These are phyloP conservation scores for Toxotes jaculatrix DNA, from an alignment of 2,113 vertebrate genomes.

Conservation along the genomic window DNA sequence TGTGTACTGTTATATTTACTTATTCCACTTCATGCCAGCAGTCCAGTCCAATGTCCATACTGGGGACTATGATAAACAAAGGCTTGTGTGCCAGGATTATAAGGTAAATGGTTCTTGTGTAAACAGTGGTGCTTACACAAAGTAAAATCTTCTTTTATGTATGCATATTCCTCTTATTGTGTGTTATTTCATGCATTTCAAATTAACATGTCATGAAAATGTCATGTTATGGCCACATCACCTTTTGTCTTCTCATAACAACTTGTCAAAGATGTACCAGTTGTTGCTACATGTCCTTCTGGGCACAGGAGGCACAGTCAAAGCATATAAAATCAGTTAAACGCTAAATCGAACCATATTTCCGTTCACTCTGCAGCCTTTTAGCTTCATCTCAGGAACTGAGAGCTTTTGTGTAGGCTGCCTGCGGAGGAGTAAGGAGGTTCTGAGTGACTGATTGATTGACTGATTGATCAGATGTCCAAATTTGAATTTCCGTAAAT, in stretches of 20 bases:
- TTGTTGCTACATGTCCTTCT: not conserved
- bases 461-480: not conserved
- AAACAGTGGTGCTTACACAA: conserved; percentile 27
- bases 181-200: not conserved
- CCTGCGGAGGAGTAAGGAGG: not conserved
- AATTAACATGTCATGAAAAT: not conserved
- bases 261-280: not conserved
- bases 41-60: conserved; percentile 61
- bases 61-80: conserved; percentile 31
- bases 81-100: conserved; percentile 1
- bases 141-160: not conserved
- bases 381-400: not conserved
- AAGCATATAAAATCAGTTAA: not conserved
- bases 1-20: conserved; percentile 47
- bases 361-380: too few relatives aligned
- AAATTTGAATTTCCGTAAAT: not conserved
- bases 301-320: not conserved
- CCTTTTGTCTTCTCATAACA: not conserved
- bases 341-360: not conserved
- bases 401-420: not conserved
- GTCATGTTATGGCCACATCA: not conserved
- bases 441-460: not conserved
- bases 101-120: conserved; percentile 10
- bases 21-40: conserved; percentile 37
- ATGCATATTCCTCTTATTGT: not conserved